Conservation (phyloP, 2,888 invertebrate species). For the Helicoverpa assulta region DNA sequence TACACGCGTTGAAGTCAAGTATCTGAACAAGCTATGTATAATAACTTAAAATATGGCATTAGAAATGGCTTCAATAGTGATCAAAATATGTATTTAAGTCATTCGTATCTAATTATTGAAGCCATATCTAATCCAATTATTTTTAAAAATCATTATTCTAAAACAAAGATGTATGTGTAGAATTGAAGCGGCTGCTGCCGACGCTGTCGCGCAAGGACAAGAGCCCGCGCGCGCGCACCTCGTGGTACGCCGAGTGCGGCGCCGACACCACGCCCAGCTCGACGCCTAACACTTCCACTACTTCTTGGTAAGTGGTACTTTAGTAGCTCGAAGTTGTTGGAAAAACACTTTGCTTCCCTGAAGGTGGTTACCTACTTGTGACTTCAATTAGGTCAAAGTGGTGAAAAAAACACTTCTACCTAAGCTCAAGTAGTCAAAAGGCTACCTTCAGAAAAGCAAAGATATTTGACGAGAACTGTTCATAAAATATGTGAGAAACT, state of each 20-base stretch:
- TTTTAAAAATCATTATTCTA: neutral
- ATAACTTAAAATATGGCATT: constrained; percentile 4
- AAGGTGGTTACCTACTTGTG: no score
- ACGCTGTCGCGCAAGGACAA: constrained; percentile 86
- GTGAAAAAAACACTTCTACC: no score
- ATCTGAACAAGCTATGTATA: constrained; percentile 8
- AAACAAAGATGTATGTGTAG: constrained; percentile 65
- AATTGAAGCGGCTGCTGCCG: constrained; percentile 86
- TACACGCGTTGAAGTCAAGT: constrained; percentile 9
- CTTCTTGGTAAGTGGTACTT: constrained; percentile 83
- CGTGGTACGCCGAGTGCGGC: constrained; percentile 93
- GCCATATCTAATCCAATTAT: neutral
- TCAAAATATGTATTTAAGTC: neutral
- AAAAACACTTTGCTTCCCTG: no score
- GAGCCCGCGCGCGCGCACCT: constrained; percentile 88
- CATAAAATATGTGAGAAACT: no score
- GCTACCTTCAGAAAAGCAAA: no score
- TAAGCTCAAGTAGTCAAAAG: no score
- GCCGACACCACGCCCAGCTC: constrained; percentile 77
- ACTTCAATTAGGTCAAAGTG: no score
- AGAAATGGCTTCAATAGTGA: neutral
- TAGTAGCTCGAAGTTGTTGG: neutral
- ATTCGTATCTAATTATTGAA: neutral
- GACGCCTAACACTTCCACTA: constrained; percentile 76
- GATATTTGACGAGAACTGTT: no score